Conservation (phyloP, 2,888 invertebrate genomes). For the Fragum fragum region DNA sequence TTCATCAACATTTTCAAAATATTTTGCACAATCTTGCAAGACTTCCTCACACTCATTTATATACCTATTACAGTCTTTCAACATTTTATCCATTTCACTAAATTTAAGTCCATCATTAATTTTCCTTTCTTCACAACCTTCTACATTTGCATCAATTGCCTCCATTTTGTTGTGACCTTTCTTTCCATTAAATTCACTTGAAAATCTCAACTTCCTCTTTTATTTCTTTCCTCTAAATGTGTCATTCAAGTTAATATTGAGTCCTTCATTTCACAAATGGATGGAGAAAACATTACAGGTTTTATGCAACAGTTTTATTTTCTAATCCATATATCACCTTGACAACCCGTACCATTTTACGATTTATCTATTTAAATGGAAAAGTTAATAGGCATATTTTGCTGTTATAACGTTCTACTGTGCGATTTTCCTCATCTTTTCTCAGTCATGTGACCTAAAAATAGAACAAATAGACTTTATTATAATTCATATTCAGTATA, state of each 20-base stretch:
- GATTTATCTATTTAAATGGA: constrained; percentile 6
- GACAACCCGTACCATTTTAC: constrained; percentile 13
- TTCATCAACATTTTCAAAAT: constrained; percentile 14
- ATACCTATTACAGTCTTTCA: constrained; percentile 19
- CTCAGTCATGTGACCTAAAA: not conserved
- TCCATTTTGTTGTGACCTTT: constrained; percentile 12
- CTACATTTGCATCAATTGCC: constrained; percentile 2
- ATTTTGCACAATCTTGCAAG: constrained; percentile 17
- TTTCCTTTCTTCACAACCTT: not conserved
- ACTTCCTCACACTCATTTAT: constrained; percentile 23
- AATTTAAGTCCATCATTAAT: not conserved
- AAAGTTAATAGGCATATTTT: not conserved
- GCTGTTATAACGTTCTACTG: not conserved
- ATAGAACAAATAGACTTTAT: too few relatives aligned
- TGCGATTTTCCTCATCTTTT: not conserved
- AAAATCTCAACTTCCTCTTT: constrained; percentile 1
- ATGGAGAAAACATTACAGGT: not conserved
- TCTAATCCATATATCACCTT: constrained; percentile 24
- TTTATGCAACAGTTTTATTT: not conserved
- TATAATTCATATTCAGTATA: too few relatives aligned
- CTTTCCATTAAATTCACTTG: constrained; percentile 13
- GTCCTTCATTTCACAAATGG: constrained; percentile 11
- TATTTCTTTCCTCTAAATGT: not conserved
- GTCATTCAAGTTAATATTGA: constrained; percentile 1
- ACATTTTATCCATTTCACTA: constrained; percentile 17